These are phyloP conservation scores for Perca fluviatilis DNA, from an alignment of 2,113 vertebrate genomes.

Conservation along the genomic window DNA sequence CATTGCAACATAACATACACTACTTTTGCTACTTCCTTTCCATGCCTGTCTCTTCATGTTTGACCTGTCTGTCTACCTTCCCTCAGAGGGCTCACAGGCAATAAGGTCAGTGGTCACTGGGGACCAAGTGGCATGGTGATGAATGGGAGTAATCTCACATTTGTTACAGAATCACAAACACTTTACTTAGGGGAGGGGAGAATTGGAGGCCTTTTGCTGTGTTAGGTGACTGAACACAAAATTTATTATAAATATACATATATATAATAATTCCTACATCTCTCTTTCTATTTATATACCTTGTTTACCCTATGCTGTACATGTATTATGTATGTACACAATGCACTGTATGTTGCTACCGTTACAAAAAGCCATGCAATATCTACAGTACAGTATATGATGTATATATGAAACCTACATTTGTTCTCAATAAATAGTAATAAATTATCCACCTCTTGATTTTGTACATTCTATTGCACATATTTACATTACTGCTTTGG, in stretches of 20 bases:
- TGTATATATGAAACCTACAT: constrained; percentile 81
- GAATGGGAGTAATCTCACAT: constrained; percentile 69
- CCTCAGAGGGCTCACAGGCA: constrained; percentile 28
- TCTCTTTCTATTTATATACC: constrained; percentile 61
- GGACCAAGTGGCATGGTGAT: constrained; percentile 64
- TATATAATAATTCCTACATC: constrained; percentile 68
- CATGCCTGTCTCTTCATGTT: background rate
- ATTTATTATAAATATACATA: constrained; percentile 85
- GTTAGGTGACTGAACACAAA: constrained; percentile 64
- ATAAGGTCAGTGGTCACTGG: constrained; percentile 61
- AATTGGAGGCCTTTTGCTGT: constrained; percentile 49
- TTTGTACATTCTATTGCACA: constrained; percentile 78
- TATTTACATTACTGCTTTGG: constrained; percentile 80
- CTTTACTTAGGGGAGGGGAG: constrained; percentile 50
- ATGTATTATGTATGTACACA: constrained; percentile 71
- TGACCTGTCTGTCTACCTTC: constrained; percentile 33
- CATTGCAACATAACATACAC: constrained; percentile 27
- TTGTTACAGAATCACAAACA: constrained; percentile 69
- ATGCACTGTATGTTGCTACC: constrained; percentile 69
- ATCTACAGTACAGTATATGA: constrained; percentile 80
- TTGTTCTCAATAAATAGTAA: constrained; percentile 86
- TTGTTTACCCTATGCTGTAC: constrained; percentile 70
- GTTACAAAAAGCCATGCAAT: constrained; percentile 84
- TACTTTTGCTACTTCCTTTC: constrained; percentile 11
- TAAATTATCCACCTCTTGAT: constrained; percentile 78